Evolutionary conservation across 2,888 invertebrate genomes (phyloP), one percentile per base, ranked within the genome.

Genomic region (Ophion costatus): DNA sequence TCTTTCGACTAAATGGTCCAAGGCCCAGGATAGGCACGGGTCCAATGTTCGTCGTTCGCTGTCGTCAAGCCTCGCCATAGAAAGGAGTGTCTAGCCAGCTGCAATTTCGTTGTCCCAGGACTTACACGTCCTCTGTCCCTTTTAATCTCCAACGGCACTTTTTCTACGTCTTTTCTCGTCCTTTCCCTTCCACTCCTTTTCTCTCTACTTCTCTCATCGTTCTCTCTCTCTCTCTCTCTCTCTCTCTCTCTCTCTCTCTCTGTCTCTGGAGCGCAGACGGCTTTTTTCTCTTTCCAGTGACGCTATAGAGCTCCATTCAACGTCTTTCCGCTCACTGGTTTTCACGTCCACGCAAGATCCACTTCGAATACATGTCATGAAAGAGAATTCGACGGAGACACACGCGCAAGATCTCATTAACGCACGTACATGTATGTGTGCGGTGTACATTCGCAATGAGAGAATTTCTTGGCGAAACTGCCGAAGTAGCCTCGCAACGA

Each of bases 1-100:
- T 78, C 70, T 87, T 86, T 82, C 79, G 75, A 77, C 84, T 84
- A 86, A 87, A 87, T 81, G 80, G 85, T 84, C 80, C 87, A 87
- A 87, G 87, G 87, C 80, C 82, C 75, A 51, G 79, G 67, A 67
- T 75, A 73, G 82, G 71, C 75, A 66, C 42, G 29, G 59, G 76
- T 75, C 77, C 61, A 17, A 33, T 33, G 79, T 33, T 51, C 59
- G 74, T 84, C 61, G 63, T 45, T 57, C 73, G 73, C 61, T 64
- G 73, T 77, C 82, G 85, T 83, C 77, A 85, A 85, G 83, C 80
- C 74, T 77, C 51, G 56, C 64, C 74, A 76, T 66, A 42, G 63
- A 77, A 56, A 67, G 33, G 38, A 24, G 69, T 61, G 82, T 85
- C 85, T 82, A 80, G 85, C 73, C 85, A 24, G 66, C 80, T 80